phyloP scores from a whole-genome alignment of 37 sponge, comb jelly and placozoan genomes.

The Halisarca cf. caerulea region DNA sequence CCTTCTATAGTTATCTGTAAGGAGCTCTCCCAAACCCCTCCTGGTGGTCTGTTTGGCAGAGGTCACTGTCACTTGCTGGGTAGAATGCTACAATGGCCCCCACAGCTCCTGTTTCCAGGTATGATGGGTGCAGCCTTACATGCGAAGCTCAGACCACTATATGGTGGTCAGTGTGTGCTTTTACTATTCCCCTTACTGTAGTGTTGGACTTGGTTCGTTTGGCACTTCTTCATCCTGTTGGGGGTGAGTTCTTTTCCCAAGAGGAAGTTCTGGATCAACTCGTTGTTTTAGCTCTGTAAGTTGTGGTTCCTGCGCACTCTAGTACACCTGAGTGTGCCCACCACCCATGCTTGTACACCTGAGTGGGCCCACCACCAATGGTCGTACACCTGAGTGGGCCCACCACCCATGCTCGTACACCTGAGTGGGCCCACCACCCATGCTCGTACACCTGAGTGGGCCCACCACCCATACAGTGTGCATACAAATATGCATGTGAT shows the following conservation, averaged over 20 bases:
- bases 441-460: too few relatives aligned
- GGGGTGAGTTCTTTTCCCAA: not conserved
- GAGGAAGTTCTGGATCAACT: not conserved
- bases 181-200: not conserved
- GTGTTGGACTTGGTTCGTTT: not conserved
- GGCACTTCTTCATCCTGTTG: constrained; percentile 20
- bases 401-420: too few relatives aligned
- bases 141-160: not conserved
- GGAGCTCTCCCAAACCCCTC: constrained; percentile 10
- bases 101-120: constrained; percentile 39
- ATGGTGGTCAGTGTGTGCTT: not conserved
- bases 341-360: too few relatives aligned
- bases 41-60: not conserved
- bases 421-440: too few relatives aligned
- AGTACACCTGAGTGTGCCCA: too few relatives aligned
- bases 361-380: too few relatives aligned
- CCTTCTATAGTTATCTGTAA: not conserved
- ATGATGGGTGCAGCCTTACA: constrained; percentile 39
- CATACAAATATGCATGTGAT: too few relatives aligned
- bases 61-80: not conserved
- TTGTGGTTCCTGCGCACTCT: not conserved
- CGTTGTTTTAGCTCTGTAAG: not conserved
- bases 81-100: constrained; percentile 17
- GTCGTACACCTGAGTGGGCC: too few relatives aligned
- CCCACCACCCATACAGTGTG: too few relatives aligned